Evolutionary conservation across 1,140 invertebrate species (phyloP).

Genomic region (Andricus grossulariae): DNA sequence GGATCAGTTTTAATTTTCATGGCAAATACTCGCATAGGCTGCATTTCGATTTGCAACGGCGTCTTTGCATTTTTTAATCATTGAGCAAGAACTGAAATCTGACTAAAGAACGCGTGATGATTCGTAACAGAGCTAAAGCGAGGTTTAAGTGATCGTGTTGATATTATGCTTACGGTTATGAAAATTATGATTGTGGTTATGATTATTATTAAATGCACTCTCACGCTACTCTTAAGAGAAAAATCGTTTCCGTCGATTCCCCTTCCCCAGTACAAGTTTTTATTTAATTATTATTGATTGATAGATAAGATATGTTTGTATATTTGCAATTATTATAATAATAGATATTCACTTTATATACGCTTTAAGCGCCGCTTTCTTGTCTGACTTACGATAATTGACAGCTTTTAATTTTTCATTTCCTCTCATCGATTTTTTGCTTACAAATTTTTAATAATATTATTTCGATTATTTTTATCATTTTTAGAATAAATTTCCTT

Average conservation of each 20-base stretch:
- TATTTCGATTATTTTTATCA: slow-evolving; percentile 25
- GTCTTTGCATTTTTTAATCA: slow-evolving; percentile 8
- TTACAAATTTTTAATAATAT: neutral
- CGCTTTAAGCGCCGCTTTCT: slow-evolving; percentile 16
- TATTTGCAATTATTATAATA: slow-evolving; percentile 16
- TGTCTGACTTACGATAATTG: slow-evolving; percentile 19
- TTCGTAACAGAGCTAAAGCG: slow-evolving; percentile 20
- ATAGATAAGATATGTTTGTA: slow-evolving; percentile 12
- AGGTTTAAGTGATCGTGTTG: slow-evolving; percentile 25
- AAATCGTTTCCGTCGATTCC: slow-evolving; percentile 44
- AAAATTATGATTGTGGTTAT: slow-evolving; percentile 20
- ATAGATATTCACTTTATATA: neutral
- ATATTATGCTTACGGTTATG: slow-evolving; percentile 26
- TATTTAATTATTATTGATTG: neutral
- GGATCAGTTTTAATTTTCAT: slow-evolving; percentile 35
- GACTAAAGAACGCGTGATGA: slow-evolving; percentile 2
- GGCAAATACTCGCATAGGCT: neutral
- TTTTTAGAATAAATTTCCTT: neutral
- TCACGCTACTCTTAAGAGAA: slow-evolving; percentile 23
- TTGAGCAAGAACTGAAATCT: slow-evolving; percentile 7
- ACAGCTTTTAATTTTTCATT: slow-evolving; percentile 20
- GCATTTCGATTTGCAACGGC: neutral
- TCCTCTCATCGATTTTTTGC: neutral
- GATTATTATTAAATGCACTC: slow-evolving; percentile 25
- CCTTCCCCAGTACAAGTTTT: slow-evolving; percentile 13